Evolutionary conservation across 1,140 invertebrate genomes (phyloP).

Genomic region (Trichonephila clavipes): DNA sequence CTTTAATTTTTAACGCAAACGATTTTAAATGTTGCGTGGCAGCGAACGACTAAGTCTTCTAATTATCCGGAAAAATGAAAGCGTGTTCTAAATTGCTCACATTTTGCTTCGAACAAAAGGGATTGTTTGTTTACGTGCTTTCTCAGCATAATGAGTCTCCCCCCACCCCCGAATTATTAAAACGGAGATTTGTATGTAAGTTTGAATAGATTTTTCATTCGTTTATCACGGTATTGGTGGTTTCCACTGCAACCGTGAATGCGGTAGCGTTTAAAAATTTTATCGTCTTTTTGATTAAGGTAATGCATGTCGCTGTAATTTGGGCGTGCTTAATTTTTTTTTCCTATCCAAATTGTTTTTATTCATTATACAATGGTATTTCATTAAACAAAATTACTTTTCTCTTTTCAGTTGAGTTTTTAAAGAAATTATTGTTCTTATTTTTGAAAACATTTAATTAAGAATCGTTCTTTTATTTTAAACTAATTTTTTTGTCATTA

Average conservation of each 20-base stretch:
- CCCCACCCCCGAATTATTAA: neutral
- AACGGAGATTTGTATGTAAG: slow-evolving; percentile 10
- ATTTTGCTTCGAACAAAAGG: neutral
- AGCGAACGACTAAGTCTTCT: neutral
- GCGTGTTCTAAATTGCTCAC: neutral
- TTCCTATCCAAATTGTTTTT: neutral
- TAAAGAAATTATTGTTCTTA: neutral
- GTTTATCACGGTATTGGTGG: neutral
- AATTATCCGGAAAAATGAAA: slow-evolving; percentile 43
- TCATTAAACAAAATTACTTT: too few relatives aligned
- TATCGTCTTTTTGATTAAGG: slow-evolving; percentile 47
- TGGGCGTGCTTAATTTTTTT: neutral
- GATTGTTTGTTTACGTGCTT: slow-evolving; percentile 55
- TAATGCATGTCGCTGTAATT: slow-evolving; percentile 2
- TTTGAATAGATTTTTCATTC: slow-evolving; percentile 2
- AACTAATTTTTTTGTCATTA: neutral
- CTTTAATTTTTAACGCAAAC: slow-evolving; percentile 53
- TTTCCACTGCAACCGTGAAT: neutral
- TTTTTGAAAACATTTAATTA: neutral
- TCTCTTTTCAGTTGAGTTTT: too few relatives aligned
- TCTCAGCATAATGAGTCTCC: slow-evolving; percentile 19
- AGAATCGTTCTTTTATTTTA: neutral
- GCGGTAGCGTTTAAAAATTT: neutral
- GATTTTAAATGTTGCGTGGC: slow-evolving; percentile 43
- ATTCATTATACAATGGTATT: neutral